Evolutionary conservation across 2,797 vertebrate species (phyloP), one percentile per base, ranked within the genome.

Genomic region (Melanogrammus aeglefinus): DNA sequence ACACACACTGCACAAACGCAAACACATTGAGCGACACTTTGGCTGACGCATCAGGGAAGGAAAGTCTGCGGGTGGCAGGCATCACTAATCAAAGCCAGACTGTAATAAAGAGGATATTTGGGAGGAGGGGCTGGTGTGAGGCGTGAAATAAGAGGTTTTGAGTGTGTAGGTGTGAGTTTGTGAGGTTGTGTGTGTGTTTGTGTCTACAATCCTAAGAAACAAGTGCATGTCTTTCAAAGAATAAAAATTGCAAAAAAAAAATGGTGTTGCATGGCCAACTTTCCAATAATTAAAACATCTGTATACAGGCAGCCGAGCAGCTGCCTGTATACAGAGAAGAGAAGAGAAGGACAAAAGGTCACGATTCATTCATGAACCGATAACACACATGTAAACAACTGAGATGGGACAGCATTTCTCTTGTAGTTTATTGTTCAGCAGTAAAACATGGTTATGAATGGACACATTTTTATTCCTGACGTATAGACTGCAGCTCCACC

Each of bases 341-440:
- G 3, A 36, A 36, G 35, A 51, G 18, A 16, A 6, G 47, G 18
- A 51, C 57, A n/a, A 16, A 63, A 63, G 57, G 57, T 63, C n/a
- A 24, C 21, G 47, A 51, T 63, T 63, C 51, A 63, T 24, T 63
- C 51, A n/a, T 63, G 51, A 63, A 1, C n/a, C n/a, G 51, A 63
- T 63, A 8, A 21, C 47, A 51, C 47, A 16, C 47, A n/a, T 63
- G 38, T 38, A 71, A 41, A 41, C 73, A 63, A 79, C 29, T 33
- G 29, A 73, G 39, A 44, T 74, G 75, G 39, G 31, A 77, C 77
- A 82, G 86, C 88, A 82, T 84, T 86, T 91, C 90, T 86, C 84
- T 88, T 87, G 86, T 80, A 89, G 88, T 96, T 95, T 96, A 96
- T 94, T 96, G 92, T 95, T 93, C 90, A 94, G 92, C 93, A 94